Conservation (phyloP, 2,888 invertebrate species). For the Patella ulyssiponensis region DNA sequence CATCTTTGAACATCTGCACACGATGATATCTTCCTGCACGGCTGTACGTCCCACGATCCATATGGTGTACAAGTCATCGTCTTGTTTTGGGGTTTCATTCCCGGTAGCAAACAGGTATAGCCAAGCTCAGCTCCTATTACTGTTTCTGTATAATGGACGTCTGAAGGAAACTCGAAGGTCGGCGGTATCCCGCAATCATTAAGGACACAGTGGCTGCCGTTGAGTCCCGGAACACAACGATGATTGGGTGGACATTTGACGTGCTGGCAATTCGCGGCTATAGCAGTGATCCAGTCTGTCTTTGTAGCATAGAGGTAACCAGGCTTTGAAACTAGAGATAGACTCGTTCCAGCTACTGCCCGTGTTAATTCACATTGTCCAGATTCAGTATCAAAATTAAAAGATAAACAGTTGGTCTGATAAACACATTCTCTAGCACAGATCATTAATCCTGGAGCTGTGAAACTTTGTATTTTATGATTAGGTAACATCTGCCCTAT, state of each 20-base stretch:
- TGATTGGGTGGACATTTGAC: background rate
- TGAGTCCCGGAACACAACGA: background rate
- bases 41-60: background rate
- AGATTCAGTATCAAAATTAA: background rate
- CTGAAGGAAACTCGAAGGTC: background rate
- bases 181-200: background rate
- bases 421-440: slow-evolving; percentile 9
- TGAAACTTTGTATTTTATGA: no score
- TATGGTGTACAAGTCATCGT: background rate
- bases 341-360: background rate
- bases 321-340: background rate
- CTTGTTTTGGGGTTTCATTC: background rate
- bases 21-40: background rate
- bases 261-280: background rate
- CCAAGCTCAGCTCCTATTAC: background rate
- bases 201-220: background rate
- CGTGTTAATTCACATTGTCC: slow-evolving; percentile 3
- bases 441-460: background rate
- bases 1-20: background rate
- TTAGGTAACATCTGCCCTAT: no score
- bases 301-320: background rate
- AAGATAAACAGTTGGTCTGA: slow-evolving; percentile 3
- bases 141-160: background rate
- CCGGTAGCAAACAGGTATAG: background rate
- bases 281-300: background rate